Evolutionary conservation across 1,140 invertebrate genomes (phyloP).

Genomic region (Musca domestica): DNA sequence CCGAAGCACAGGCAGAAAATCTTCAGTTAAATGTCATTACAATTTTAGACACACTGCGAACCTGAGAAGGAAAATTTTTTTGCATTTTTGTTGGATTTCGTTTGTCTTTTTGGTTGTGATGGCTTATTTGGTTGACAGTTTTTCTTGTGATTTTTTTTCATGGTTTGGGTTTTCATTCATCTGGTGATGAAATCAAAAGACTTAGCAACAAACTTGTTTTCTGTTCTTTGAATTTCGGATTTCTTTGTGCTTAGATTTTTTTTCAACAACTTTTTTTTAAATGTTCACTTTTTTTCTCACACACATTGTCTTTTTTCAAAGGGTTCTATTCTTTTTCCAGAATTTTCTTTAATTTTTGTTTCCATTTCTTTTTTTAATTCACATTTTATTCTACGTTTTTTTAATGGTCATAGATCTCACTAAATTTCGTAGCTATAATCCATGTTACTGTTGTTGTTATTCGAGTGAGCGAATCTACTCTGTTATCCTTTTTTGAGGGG

Average conservation of each 20-base stretch:
- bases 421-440: conserved; percentile 2
- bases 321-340: background rate
- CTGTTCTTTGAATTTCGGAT: background rate
- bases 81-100: too few species aligned
- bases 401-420: background rate
- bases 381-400: background rate
- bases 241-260: background rate
- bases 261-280: background rate
- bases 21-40: too few species aligned
- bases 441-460: background rate
- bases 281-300: background rate
- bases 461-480: background rate
- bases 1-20: too few species aligned
- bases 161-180: background rate
- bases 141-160: too few species aligned
- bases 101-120: too few species aligned
- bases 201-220: conserved; percentile 27
- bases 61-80: too few species aligned
- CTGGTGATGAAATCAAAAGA: conserved; percentile 11
- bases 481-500: conserved; percentile 11
- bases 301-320: conserved; percentile 8
- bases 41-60: too few species aligned
- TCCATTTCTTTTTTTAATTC: background rate
- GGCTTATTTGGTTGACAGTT: too few species aligned
- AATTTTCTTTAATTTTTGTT: conserved; percentile 7